Conservation (phyloP, 2,113 vertebrate genomes). For the human (Homo sapiens) region DNA sequence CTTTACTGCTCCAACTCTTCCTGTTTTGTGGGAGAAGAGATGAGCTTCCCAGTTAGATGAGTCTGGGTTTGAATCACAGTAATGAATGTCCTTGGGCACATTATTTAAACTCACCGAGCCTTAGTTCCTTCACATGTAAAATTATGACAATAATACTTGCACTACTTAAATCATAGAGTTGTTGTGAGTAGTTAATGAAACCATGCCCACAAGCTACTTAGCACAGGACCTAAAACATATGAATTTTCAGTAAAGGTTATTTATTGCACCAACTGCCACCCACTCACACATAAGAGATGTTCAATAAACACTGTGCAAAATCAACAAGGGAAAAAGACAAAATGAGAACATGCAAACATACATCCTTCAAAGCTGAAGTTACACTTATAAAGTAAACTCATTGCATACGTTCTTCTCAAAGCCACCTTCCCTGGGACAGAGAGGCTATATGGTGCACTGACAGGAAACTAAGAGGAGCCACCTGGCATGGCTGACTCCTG, state of each 20-base stretch:
- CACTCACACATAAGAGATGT: not conserved
- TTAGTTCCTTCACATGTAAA: not conserved
- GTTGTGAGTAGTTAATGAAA: not conserved
- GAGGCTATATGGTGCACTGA: not conserved
- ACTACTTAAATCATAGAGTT: not conserved
- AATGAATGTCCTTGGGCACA: not conserved
- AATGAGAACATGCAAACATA: not conserved
- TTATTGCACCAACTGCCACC: not conserved
- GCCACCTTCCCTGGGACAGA: not conserved
- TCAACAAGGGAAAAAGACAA: not conserved
- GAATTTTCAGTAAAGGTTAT: not conserved
- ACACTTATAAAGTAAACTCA: not conserved
- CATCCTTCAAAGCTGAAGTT: not conserved
- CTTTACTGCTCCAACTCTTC: not conserved
- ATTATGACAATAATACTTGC: not conserved
- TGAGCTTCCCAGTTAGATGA: not conserved
- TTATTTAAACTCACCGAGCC: not conserved
- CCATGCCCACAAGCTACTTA: not conserved
- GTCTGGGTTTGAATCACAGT: not conserved
- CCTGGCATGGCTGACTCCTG: accelerated
- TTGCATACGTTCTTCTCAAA: not conserved
- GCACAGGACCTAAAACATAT: not conserved
- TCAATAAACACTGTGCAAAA: slow-evolving; percentile 36
- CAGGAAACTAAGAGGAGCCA: not conserved
- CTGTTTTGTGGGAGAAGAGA: not conserved